Evolutionary conservation across 2,888 invertebrate species (phyloP).

Genomic region (Xestia xanthographa): DNA sequence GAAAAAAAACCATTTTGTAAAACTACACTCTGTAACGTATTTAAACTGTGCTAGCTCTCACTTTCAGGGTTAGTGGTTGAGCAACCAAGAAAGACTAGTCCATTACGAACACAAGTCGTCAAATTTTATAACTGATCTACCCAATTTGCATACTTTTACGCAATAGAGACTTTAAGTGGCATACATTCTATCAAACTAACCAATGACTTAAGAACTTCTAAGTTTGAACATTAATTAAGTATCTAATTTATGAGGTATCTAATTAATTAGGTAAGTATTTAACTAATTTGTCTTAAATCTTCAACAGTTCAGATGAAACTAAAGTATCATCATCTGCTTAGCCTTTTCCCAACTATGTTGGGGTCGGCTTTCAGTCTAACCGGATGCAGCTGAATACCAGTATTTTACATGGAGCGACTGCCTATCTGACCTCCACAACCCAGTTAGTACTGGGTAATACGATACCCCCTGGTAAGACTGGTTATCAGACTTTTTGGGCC

Average conservation of each 20-base stretch:
- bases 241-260: too few relatives aligned
- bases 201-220: not conserved
- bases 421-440: too few relatives aligned
- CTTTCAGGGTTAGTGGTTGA: conserved; percentile 33
- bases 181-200: not conserved
- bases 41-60: not conserved
- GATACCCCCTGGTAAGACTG: too few relatives aligned
- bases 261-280: too few relatives aligned
- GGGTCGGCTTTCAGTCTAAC: too few relatives aligned
- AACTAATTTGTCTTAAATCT: too few relatives aligned
- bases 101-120: not conserved
- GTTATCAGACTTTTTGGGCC: too few relatives aligned
- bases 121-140: not conserved
- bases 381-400: too few relatives aligned
- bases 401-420: too few relatives aligned
- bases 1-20: not conserved
- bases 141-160: not conserved
- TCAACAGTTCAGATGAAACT: not conserved
- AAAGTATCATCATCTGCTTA: too few relatives aligned
- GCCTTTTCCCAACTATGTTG: too few relatives aligned
- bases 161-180: not conserved
- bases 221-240: not conserved
- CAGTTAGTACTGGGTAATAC: too few relatives aligned
- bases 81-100: conserved; percentile 13
- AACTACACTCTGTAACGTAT: not conserved